A percentile compares a stretch with the other conserved stretches of the same genome.
Evolutionary conservation across 30 jellyfish, hydroid and myxozoan genomes (phyloP).

Genomic region (Hydractinia symbiolongicarpus): DNA sequence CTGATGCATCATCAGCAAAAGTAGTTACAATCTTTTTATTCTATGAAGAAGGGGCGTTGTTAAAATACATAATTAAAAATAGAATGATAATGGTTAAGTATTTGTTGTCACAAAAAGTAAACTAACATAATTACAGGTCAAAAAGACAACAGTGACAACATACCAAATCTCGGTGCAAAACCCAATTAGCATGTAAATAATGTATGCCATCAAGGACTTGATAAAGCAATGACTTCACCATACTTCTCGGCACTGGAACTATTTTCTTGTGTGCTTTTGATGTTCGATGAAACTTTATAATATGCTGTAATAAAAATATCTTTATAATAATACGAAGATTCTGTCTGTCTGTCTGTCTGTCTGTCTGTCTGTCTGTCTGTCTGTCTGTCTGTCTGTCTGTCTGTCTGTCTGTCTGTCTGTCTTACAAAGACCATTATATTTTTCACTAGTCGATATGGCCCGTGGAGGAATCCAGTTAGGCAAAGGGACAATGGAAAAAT

Average conservation of each 20-base stretch:
- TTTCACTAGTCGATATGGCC: no score
- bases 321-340: not conserved
- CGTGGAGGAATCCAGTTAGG: no score
- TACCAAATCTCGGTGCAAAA: slow-evolving; percentile 87
- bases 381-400: no score
- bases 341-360: no score
- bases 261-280: slow-evolving; percentile 80
- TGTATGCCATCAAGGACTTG: slow-evolving; percentile 90
- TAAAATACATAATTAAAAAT: no score
- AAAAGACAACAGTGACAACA: not conserved
- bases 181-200: slow-evolving; percentile 94
- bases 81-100: no score
- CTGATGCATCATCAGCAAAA: not conserved
- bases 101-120: not conserved
- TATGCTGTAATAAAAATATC: slow-evolving; percentile 46
- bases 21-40: no score
- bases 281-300: slow-evolving; percentile 81
- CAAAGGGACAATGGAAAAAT: no score
- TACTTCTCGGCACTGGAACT: slow-evolving; percentile 77
- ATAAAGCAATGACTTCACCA: slow-evolving; percentile 79
- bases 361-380: no score
- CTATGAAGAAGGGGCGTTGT: no score
- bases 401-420: no score
- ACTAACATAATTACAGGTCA: not conserved
- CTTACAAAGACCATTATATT: no score